Percentiles rank a stretch among this genome's conserved stretches.
Conservation (phyloP, 2,797 vertebrate species). For the Hippoglossus hippoglossus region DNA sequence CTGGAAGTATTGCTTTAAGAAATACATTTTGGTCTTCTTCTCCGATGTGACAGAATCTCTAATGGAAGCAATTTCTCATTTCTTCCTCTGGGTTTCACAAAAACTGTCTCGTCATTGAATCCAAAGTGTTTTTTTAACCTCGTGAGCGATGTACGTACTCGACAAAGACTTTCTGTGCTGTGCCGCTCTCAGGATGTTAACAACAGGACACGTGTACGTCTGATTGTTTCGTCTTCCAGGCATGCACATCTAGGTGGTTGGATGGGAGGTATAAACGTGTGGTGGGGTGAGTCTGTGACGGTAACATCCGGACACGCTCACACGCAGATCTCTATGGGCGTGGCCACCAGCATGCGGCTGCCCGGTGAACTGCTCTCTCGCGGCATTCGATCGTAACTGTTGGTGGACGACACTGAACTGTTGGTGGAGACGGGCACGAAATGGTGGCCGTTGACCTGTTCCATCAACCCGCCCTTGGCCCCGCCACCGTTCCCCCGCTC, state of each 20-base stretch:
- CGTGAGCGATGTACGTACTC: constrained; percentile 31
- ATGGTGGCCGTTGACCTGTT: constrained; percentile 73
- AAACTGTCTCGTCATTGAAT: neutral
- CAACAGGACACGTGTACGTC: constrained; percentile 36
- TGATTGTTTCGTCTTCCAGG: constrained; percentile 48
- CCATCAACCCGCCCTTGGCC: constrained; percentile 76
- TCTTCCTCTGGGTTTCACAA: constrained; percentile 12
- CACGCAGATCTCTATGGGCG: constrained; percentile 89
- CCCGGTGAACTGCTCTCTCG: constrained; percentile 82
- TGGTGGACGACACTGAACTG: constrained; percentile 85
- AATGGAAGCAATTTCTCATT: constrained; percentile 30
- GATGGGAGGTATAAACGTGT: constrained; percentile 61
- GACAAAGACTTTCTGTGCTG: constrained; percentile 1
- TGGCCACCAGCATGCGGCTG: constrained; percentile 84
- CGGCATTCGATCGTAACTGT: constrained; percentile 85
- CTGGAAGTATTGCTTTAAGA: constrained; percentile 86
- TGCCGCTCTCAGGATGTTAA: constrained; percentile 11
- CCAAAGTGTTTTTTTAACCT: constrained; percentile 10
- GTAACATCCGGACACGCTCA: constrained; percentile 43
- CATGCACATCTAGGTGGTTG: constrained; percentile 58
- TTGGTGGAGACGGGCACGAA: constrained; percentile 85
- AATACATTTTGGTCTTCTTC: constrained; percentile 79
- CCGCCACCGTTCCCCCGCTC: constrained; percentile 65
- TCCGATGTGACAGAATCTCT: constrained; percentile 48
- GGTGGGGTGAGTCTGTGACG: constrained; percentile 12